phyloP scores from a whole-genome alignment of 2,888 invertebrate species.

The Synergus gifuensis region DNA sequence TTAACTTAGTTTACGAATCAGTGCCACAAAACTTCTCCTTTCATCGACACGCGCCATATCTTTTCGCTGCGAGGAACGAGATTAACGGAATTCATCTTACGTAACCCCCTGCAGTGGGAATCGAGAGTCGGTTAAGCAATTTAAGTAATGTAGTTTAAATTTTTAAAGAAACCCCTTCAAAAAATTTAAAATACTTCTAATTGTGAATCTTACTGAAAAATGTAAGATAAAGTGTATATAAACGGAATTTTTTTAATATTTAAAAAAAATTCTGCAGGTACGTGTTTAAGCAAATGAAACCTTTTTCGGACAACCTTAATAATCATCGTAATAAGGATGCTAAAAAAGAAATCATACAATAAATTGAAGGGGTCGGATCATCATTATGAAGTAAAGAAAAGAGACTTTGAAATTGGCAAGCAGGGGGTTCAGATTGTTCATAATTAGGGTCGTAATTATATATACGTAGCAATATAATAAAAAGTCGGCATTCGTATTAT shows the following conservation, averaged over 20 bases:
- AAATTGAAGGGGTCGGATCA: not conserved
- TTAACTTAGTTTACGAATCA: not conserved
- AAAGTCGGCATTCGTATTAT: constrained; percentile 7
- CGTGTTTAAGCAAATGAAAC: not conserved
- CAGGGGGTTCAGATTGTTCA: not conserved
- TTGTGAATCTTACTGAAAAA: not conserved
- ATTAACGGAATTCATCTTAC: constrained; percentile 24
- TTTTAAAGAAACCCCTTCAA: not conserved
- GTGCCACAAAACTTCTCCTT: not conserved
- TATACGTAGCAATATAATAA: not conserved
- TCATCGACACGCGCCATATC: not conserved
- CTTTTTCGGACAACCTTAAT: not conserved
- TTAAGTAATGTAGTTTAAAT: constrained; percentile 2
- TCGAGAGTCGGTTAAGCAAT: not conserved
- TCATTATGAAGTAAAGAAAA: not conserved
- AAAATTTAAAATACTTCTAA: not conserved
- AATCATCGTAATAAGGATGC: not conserved
- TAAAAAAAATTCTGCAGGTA: no score
- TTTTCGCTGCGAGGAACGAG: not conserved
- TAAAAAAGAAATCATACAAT: not conserved
- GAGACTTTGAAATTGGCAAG: not conserved
- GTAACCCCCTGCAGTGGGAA: not conserved
- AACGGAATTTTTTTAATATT: not conserved
- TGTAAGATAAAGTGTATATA: not conserved
- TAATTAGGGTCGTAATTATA: constrained; percentile 16